Conservation (phyloP, 2,113 vertebrate species). For the Falco punctatus region DNA sequence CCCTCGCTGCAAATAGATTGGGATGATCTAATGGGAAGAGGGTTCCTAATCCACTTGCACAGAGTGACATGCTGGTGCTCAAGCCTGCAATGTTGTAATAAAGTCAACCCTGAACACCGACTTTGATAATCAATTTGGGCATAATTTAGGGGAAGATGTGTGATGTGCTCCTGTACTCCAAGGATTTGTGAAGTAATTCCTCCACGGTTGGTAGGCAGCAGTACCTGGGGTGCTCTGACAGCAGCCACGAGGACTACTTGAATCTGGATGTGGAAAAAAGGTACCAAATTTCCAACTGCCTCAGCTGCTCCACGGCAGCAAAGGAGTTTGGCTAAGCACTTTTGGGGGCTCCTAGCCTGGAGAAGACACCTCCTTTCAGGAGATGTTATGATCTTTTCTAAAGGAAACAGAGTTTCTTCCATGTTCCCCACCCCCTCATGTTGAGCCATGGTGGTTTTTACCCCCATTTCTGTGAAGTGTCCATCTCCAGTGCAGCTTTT, state of each 20-base stretch:
- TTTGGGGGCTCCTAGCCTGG: neutral
- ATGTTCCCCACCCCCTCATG: accelerated
- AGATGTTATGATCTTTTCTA: slow-evolving; percentile 5
- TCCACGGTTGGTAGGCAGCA: neutral
- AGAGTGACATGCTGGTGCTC: neutral
- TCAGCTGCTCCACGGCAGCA: neutral
- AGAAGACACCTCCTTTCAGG: neutral
- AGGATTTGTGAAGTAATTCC: neutral
- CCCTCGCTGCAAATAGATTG: neutral
- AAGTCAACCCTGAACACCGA: neutral
- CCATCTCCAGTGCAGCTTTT: slow-evolving; percentile 50
- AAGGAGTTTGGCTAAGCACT: neutral
- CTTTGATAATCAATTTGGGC: neutral
- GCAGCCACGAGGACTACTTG: neutral
- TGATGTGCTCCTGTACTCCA: neutral
- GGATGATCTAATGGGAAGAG: neutral
- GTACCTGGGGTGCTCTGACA: neutral
- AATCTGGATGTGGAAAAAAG: neutral
- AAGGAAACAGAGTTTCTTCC: neutral
- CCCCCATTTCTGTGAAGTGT: slow-evolving; percentile 29
- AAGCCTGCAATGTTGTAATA: neutral
- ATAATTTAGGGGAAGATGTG: neutral
- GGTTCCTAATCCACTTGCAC: neutral
- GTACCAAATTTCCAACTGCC: neutral
- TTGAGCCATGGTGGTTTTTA: neutral